These are phyloP conservation scores for Chaunax sp. DNA, from an alignment of 2,797 vertebrate species.

Conservation along the genomic window DNA sequence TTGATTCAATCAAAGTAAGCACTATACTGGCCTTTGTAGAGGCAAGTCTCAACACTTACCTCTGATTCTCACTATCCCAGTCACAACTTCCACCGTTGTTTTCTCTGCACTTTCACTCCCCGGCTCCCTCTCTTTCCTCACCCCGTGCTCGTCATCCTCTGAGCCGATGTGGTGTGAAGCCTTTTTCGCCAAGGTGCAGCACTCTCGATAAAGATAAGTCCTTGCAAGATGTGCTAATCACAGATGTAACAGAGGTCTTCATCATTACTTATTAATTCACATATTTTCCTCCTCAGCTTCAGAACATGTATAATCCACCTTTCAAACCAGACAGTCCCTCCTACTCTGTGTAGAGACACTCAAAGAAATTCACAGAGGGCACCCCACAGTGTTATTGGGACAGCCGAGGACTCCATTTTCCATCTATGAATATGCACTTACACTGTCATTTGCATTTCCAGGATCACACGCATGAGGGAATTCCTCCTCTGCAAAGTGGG, in stretches of 20 bases:
- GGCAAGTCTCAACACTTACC: conserved; percentile 73
- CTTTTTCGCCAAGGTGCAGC: conserved; percentile 18
- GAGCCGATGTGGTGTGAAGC: conserved; percentile 23
- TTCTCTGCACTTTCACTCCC: conserved; percentile 46
- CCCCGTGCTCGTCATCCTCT: conserved; percentile 3
- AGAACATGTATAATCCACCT: conserved; percentile 49
- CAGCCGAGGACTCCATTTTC: conserved; percentile 58
- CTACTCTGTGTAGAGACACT: conserved; percentile 46
- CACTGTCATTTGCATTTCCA: conserved; percentile 69
- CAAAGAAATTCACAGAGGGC: conserved; percentile 52
- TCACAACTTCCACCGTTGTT: conserved; percentile 74
- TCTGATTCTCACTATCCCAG: conserved; percentile 68
- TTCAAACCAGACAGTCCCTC: conserved; percentile 46
- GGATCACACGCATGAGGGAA: conserved; percentile 59
- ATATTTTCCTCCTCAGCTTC: conserved; percentile 24
- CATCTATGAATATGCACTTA: conserved; percentile 64
- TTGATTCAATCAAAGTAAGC: conserved; percentile 86
- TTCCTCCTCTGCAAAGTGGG: conserved; percentile 43
- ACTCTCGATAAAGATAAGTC: conserved; percentile 37
- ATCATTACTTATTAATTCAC: conserved; percentile 52
- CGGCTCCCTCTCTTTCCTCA: conserved; percentile 14
- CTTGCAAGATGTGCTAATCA: conserved; percentile 51
- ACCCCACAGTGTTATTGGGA: conserved; percentile 50
- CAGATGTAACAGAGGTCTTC: conserved; percentile 39
- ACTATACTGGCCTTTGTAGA: conserved; percentile 80